Evolutionary conservation across 2,888 invertebrate genomes (phyloP), one percentile per base, ranked within the genome.

Genomic region (Platycnemis pennipes): DNA sequence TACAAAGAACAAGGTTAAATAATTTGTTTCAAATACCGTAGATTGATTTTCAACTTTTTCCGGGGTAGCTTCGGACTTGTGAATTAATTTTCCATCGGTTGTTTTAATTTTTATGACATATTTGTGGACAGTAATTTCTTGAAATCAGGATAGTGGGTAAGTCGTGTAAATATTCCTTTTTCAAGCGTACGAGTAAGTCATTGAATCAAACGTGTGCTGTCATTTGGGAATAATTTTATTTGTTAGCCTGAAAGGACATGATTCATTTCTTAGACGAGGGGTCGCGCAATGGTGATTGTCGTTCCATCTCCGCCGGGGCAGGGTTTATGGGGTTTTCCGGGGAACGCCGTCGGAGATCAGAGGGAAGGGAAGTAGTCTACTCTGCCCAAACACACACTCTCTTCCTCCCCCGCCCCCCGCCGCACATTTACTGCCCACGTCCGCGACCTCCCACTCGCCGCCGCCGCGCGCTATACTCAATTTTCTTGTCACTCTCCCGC

Each of bases 401-500:
- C 46, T 46, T 22, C 88, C 19, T 37, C 19, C 46, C 89, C 88
- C 53, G 13, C 31, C 19, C 31, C 49, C 88, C 88, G 31, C 89
- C 89, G 44, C 63, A 7, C 63, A 63, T 91, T 91, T 91, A 63
- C 91, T 63, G 63, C 91, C 91, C 63, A 91, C 63, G 91, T 91
- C 91, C 91, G 56, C 44, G 44, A 91, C 56, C 44, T 91, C 91
- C 91, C 91, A 42, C 91, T 49, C 77, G 77, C 37, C 37, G 77
- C 31, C 63, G 63, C 63, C 49, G 49, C 49, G 49, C 49, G 8
- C 42, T 63, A 49, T 53, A 63, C 91, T 91, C 63, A 56, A 91
- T 91, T 91, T 91, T 44, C 63, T 53, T 45, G 56, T 91, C 91
- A 56, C 63, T 91, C 91, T 44, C 63, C 63, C 91, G 91, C 91